phyloP scores from a whole-genome alignment of 1,140 invertebrate species.

The Ladona fulva region DNA sequence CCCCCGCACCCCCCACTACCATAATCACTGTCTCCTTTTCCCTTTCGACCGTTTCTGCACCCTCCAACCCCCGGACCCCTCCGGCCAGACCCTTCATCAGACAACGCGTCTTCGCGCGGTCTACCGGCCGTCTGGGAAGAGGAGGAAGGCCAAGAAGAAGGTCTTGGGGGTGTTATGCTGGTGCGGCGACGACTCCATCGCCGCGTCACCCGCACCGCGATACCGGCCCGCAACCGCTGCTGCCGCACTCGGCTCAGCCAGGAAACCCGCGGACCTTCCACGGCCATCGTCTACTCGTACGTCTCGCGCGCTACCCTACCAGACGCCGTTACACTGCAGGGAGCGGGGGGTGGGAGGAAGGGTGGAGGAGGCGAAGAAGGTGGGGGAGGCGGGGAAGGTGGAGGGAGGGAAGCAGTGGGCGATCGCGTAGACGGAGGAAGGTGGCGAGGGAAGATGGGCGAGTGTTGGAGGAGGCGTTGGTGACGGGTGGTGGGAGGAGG shows the following conservation, averaged over 20 bases:
- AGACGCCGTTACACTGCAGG: neutral
- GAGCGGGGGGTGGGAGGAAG: neutral
- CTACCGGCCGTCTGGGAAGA: neutral
- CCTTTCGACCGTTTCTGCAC: neutral
- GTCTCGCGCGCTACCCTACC: neutral
- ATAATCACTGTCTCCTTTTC: too few species aligned
- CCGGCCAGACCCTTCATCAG: neutral
- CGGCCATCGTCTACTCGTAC: neutral
- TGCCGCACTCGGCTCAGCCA: neutral
- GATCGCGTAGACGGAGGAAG: neutral
- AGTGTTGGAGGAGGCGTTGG: neutral
- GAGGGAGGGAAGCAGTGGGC: neutral
- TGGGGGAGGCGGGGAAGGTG: neutral
- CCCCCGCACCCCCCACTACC: too few species aligned
- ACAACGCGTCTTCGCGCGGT: neutral
- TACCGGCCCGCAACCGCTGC: neutral
- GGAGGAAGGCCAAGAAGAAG: neutral
- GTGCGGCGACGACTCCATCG: neutral
- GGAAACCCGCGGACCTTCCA: neutral
- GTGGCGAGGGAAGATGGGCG: neutral
- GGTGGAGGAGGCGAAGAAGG: neutral
- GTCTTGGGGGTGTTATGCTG: neutral
- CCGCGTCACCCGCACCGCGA: neutral
- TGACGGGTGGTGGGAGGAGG: neutral
- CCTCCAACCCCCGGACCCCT: neutral